A percentile compares a stretch with the other conserved stretches of the same genome.
Conservation (phyloP, 2,797 vertebrate species). For the Euthynnus affinis region DNA sequence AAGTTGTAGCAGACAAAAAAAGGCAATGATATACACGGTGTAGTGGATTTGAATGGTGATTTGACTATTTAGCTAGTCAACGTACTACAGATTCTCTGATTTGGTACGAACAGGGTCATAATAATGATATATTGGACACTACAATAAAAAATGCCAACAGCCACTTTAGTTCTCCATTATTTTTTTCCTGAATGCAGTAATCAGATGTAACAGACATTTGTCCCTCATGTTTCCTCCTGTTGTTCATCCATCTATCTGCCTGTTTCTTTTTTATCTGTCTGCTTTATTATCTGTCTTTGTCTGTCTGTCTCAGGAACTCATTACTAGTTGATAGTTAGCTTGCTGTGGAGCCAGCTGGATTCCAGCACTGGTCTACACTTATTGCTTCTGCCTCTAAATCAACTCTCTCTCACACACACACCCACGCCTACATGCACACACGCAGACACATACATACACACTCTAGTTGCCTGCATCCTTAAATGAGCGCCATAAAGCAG, state of each 20-base stretch:
- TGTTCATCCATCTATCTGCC: neutral
- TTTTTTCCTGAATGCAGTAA: neutral
- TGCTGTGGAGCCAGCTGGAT: constrained; percentile 71
- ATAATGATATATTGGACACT: neutral
- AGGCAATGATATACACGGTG: no score
- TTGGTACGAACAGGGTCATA: neutral
- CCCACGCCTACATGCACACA: constrained; percentile 9
- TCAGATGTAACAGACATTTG: neutral
- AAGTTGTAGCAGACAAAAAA: no score
- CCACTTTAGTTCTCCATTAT: neutral
- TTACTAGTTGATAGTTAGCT: constrained; percentile 77
- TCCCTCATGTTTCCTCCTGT: neutral
- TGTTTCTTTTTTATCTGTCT: constrained; percentile 7
- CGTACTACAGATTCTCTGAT: no score
- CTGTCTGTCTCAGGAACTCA: constrained; percentile 42
- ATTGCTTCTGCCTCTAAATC: constrained; percentile 66
- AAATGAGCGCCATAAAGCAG: constrained; percentile 77
- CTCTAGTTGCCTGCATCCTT: constrained; percentile 40
- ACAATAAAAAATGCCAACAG: neutral
- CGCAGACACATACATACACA: constrained; percentile 43
- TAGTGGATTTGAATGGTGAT: no score
- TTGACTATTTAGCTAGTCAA: no score
- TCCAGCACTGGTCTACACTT: constrained; percentile 53
- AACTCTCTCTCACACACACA: constrained; percentile 22
- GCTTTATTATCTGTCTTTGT: neutral